Conservation (phyloP, 2,113 vertebrate species). For the Podocnemis expansa region DNA sequence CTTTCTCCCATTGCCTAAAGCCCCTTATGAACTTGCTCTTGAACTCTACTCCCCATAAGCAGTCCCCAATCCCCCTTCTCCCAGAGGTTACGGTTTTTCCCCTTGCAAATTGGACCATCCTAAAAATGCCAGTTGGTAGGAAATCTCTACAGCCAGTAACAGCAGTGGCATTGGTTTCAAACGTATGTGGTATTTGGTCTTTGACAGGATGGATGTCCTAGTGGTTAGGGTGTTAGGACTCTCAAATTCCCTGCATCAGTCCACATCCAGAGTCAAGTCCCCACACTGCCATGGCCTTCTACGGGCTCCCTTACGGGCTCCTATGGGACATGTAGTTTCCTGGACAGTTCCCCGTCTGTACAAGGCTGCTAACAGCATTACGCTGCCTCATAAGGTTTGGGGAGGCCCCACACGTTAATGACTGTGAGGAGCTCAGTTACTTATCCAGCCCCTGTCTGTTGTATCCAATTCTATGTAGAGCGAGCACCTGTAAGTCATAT, state of each 20-base stretch:
- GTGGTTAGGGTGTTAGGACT: not conserved
- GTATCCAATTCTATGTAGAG: not conserved
- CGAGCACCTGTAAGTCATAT: conserved; percentile 17
- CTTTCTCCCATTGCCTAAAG: not conserved
- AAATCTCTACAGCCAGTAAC: not conserved
- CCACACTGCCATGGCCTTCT: not conserved
- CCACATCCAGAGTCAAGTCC: not conserved
- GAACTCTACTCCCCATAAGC: not conserved
- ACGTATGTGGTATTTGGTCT: not conserved
- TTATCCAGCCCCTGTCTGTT: accelerated
- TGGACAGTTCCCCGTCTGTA: not conserved
- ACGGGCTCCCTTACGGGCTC: not conserved
- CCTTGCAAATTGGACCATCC: not conserved
- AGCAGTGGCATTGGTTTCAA: not conserved
- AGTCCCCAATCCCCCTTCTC: not conserved
- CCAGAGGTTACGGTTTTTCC: not conserved
- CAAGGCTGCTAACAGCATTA: not conserved
- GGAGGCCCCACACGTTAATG: accelerated
- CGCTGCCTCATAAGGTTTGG: not conserved
- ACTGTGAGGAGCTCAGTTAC: not conserved
- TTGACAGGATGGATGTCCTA: not conserved
- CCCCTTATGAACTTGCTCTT: too few species aligned
- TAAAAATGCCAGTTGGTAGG: not conserved
- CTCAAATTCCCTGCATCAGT: too few species aligned
- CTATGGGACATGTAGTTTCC: too few species aligned